Evolutionary conservation across 1,140 invertebrate species (phyloP).

Genomic region (Cydia strobilella): DNA sequence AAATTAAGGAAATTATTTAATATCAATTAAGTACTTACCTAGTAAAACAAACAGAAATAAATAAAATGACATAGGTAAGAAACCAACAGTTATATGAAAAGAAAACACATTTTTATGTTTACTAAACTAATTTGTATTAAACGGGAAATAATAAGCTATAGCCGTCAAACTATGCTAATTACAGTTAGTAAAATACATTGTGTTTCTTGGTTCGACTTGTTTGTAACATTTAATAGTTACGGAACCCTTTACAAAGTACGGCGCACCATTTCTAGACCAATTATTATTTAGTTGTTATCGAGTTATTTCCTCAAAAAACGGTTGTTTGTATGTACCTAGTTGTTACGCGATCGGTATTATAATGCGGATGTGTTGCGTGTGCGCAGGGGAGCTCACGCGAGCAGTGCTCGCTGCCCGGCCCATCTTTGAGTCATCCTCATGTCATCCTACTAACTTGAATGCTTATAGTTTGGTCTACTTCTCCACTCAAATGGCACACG

Average conservation of each 20-base stretch:
- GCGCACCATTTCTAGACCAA: not conserved
- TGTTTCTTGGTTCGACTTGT: too few species aligned
- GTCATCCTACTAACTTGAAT: constrained; percentile 35
- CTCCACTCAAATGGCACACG: not conserved
- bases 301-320: constrained; percentile 50
- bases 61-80: too few species aligned
- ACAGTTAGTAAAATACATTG: too few species aligned
- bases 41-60: too few species aligned
- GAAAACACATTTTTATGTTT: too few species aligned
- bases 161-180: too few species aligned
- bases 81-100: too few species aligned
- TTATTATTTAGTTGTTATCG: constrained; percentile 9
- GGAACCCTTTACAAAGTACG: not conserved
- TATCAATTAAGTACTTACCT: too few species aligned
- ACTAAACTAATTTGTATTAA: too few species aligned
- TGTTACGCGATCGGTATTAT: constrained; percentile 42
- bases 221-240: not conserved
- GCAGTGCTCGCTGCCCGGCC: constrained; percentile 29
- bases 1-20: too few species aligned
- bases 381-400: constrained; percentile 37
- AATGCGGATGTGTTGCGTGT: constrained; percentile 48
- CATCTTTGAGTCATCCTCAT: constrained; percentile 32
- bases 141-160: too few species aligned
- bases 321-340: constrained; percentile 46
- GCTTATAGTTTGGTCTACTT: constrained; percentile 24